Base-by-base conservation (phyloP, 2,797 vertebrate genomes). In the Echiichthys vipera region DNA sequence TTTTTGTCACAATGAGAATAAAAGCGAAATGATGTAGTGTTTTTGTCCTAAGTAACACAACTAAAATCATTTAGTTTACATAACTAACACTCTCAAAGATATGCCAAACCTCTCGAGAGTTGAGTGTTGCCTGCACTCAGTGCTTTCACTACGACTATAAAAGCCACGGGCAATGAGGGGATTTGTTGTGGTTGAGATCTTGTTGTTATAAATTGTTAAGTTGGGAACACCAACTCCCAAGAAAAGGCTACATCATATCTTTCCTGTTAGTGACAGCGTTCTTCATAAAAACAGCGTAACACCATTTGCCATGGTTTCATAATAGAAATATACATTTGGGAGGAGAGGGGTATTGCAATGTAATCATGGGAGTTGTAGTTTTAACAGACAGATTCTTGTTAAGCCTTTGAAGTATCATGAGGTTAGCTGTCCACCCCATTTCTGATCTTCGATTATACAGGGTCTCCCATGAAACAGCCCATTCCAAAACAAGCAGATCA, bases 1-100 rank as follows among this genome's bases (percentile, higher is more conserved):
- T 83, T 67, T 49, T 84, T 46, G 69, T 78, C 45, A 57, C 25
- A 40, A 58, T 22, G 64, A 65, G 55, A 84, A 68, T 55, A 67
- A 45, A 63, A 69, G 39, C 69, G 76, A 70, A 65, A 75, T 66
- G 70, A 77, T 65, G 63, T 22, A 20, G 45, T 32, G 34, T 43
- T 34, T 67, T 20, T 58, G 45, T 65, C 59, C 40, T 47, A 42
- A 43, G 34, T 53, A 61, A 62, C 61, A 51, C 32, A 66, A 54
- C 29, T 55, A 4, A 76, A 74, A 64, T 69, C 25, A 70, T 32
- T 69, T 9, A 36, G 39, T 65, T 69, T 45, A 56, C 63, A 40
- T 34, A 56, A 72, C 47, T 47, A n/a, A 71, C 66, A 36, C 53
- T 71, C 42, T 45, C 22, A 27, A 27, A 65, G 65, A 63, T 49